Conservation (phyloP, 2,797 vertebrate species). For the Epinephelus coioides region DNA sequence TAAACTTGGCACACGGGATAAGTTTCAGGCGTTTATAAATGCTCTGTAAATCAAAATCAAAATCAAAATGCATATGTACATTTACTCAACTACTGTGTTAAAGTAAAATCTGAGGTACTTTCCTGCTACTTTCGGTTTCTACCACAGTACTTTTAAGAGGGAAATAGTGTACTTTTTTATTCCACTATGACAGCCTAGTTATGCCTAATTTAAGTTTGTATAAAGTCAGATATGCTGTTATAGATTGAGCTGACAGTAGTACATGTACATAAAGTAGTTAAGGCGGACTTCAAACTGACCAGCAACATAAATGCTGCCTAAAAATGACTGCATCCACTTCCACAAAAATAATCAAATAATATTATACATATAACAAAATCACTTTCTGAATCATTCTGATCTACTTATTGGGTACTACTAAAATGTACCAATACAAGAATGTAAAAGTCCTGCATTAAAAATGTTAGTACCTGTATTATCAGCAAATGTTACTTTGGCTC, state of each 20-base stretch:
- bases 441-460: background rate
- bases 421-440: background rate
- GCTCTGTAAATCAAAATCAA: no score
- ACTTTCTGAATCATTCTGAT: background rate
- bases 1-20: no score
- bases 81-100: background rate
- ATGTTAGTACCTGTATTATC: background rate
- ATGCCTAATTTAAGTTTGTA: background rate
- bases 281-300: background rate
- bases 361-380: background rate
- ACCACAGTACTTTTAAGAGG: background rate
- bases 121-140: background rate
- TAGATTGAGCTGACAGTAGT: no score
- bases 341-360: background rate
- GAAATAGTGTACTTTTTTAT: no score
- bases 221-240: background rate
- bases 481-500: background rate
- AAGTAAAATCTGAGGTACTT: background rate
- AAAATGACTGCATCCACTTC: background rate
- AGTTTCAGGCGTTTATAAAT: no score
- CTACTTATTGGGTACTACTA: no score
- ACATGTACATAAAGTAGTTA: background rate
- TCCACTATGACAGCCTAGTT: no score
- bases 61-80: no score
- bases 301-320: background rate